Conservation (phyloP, 1,140 invertebrate genomes). For the Aphaenogaster ashmeadi region DNA sequence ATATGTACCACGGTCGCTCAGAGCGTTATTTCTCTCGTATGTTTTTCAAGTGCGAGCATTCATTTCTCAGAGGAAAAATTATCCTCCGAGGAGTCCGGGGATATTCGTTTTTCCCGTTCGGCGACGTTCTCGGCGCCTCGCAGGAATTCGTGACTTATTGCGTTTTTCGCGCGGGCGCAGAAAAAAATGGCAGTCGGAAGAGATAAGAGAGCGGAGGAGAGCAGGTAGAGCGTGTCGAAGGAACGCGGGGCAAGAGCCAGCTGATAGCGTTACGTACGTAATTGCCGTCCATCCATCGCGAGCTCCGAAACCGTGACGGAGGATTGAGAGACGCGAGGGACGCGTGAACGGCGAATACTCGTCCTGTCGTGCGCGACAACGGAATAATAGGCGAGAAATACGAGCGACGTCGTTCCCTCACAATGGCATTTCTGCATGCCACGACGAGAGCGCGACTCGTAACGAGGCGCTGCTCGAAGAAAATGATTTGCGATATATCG, state of each 20-base stretch:
- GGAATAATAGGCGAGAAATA: neutral
- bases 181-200: neutral
- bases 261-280: slow-evolving; percentile 40
- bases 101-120: neutral
- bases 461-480: neutral
- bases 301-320: slow-evolving; percentile 16
- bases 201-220: neutral
- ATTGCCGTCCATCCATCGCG: slow-evolving; percentile 7
- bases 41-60: neutral
- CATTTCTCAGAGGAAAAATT: too few species aligned
- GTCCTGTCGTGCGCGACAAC: neutral
- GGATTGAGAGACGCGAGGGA: slow-evolving; percentile 18
- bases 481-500: neutral
- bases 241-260: slow-evolving; percentile 1
- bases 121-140: neutral
- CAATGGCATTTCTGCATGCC: neutral
- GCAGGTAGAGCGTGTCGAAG: slow-evolving; percentile 6
- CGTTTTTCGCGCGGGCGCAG: neutral
- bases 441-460: neutral
- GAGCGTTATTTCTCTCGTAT: neutral
- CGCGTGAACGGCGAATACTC: neutral
- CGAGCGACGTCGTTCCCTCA: neutral
- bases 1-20: neutral
- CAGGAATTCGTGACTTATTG: neutral
- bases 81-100: neutral